Evolutionary conservation across 1,140 invertebrate genomes (phyloP).

Genomic region (Trichonephila inaurata): DNA sequence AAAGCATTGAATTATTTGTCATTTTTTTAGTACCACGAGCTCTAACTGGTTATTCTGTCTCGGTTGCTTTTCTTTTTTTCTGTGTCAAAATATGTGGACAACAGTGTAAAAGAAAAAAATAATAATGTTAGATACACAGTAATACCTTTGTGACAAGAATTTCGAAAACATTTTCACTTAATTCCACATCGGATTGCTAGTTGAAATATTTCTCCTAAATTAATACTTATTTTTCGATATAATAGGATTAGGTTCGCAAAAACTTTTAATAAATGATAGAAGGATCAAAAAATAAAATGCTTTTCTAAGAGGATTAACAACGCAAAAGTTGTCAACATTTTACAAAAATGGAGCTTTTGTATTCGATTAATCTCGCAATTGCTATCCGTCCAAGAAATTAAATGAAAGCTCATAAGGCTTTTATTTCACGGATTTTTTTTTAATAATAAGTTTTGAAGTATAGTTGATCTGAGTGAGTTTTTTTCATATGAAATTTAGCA

Average conservation of each 20-base stretch:
- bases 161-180: slow-evolving; percentile 1
- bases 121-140: neutral
- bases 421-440: too few species aligned
- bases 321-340: neutral
- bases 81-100: neutral
- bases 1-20: slow-evolving; percentile 49
- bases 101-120: neutral
- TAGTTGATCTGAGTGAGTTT: too few species aligned
- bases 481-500: too few species aligned
- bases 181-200: neutral
- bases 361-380: too few species aligned
- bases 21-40: neutral
- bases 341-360: too few species aligned
- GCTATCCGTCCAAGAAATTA: too few species aligned
- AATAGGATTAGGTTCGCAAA: neutral
- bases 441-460: too few species aligned
- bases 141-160: slow-evolving; percentile 12
- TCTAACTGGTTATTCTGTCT: slow-evolving; percentile 26
- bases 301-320: neutral
- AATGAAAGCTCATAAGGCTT: too few species aligned
- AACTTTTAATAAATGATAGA: neutral
- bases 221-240: neutral
- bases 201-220: neutral
- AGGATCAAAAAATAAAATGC: neutral
- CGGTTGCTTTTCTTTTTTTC: neutral